These are phyloP conservation scores for Tamandua tetradactyla DNA, from an alignment of 2,797 vertebrate species.

Conservation along the genomic window DNA sequence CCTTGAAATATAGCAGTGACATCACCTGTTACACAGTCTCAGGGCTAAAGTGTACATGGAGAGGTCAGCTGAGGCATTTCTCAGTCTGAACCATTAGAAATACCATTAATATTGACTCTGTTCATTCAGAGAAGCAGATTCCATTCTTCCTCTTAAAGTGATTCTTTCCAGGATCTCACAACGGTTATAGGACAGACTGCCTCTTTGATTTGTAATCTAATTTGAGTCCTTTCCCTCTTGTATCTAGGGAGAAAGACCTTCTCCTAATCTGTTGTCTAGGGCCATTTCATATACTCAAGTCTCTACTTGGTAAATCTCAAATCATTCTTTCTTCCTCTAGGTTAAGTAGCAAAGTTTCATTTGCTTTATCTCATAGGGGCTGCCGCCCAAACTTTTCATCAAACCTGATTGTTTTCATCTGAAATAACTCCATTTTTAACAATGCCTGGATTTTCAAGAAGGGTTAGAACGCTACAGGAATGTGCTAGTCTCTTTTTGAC, in stretches of 20 bases:
- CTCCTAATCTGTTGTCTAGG: slow-evolving; percentile 47
- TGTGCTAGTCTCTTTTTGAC: neutral
- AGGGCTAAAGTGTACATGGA: neutral
- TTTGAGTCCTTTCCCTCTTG: slow-evolving; percentile 71
- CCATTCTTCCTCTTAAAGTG: slow-evolving; percentile 63
- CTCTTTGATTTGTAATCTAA: slow-evolving; percentile 75
- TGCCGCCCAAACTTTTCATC: slow-evolving; percentile 66
- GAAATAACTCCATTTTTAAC: slow-evolving; percentile 53
- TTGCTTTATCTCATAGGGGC: slow-evolving; percentile 67
- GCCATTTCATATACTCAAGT: slow-evolving; percentile 29
- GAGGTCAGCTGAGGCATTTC: slow-evolving; percentile 42
- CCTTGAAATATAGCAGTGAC: slow-evolving; percentile 32
- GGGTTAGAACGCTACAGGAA: neutral
- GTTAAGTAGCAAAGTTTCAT: slow-evolving; percentile 55
- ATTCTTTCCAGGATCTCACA: slow-evolving; percentile 64
- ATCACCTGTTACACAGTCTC: neutral
- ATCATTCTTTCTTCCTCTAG: slow-evolving; percentile 55
- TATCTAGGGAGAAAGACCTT: slow-evolving; percentile 30
- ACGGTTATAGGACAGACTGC: slow-evolving; percentile 52
- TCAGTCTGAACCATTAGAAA: slow-evolving; percentile 16
- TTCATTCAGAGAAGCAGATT: slow-evolving; percentile 45
- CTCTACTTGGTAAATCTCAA: slow-evolving; percentile 35
- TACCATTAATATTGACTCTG: slow-evolving; percentile 55
- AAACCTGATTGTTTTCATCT: slow-evolving; percentile 55
- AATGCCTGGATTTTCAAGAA: slow-evolving; percentile 30